These are phyloP conservation scores for Amblyornis subalaris DNA, from an alignment of 2,113 vertebrate species.

Conservation along the genomic window DNA sequence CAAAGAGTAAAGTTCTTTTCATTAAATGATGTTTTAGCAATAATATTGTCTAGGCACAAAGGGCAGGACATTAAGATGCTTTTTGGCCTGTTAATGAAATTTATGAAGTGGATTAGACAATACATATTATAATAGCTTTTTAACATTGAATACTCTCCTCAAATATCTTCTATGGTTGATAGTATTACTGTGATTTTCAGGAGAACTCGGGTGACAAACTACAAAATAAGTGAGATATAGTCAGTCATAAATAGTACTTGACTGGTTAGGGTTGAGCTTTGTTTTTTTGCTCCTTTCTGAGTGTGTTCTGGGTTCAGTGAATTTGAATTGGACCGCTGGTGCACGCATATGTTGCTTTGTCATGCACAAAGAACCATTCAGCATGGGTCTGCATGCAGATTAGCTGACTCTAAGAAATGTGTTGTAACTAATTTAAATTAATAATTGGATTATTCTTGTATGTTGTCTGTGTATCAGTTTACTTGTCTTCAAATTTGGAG, in stretches of 20 bases:
- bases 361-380: neutral
- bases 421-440: neutral
- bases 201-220: neutral
- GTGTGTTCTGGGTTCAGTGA: neutral
- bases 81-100: neutral
- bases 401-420: neutral
- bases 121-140: neutral
- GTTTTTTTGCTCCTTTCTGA: neutral
- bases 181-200: neutral
- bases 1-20: neutral
- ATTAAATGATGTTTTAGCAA: neutral
- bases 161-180: neutral
- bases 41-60: neutral
- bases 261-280: neutral
- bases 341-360: neutral
- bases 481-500: slow-evolving; percentile 30
- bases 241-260: neutral
- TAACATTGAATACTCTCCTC: neutral
- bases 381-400: neutral
- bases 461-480: neutral
- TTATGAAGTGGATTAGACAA: neutral
- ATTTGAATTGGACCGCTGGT: neutral
- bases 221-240: neutral
- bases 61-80: neutral
- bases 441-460: neutral